Percentiles rank a stretch among this genome's conserved stretches.
Evolutionary conservation across 2,888 invertebrate species (phyloP).

Genomic region (Spodoptera littoralis): DNA sequence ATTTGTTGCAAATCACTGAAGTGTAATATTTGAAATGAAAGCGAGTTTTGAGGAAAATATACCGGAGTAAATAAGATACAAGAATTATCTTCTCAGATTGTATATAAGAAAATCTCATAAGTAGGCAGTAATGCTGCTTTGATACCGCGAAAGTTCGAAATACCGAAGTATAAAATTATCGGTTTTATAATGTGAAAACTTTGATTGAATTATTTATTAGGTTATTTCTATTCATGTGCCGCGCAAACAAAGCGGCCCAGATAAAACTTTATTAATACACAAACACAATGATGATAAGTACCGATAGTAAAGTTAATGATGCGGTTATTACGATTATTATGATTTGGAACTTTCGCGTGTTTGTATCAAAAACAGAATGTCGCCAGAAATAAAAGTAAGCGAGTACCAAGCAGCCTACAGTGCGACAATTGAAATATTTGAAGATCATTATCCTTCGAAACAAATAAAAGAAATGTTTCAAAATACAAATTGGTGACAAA

Average conservation of each 20-base stretch:
- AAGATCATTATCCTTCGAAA: conserved; percentile 18
- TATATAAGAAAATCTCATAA: conserved; percentile 62
- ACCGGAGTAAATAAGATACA: conserved; percentile 17
- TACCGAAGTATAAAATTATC: conserved; percentile 27
- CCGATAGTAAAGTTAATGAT: conserved; percentile 9
- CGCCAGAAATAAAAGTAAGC: conserved; percentile 70
- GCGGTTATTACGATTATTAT: conserved; percentile 9
- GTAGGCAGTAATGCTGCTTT: conserved; percentile 43
- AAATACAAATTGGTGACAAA: conserved; percentile 4
- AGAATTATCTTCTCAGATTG: conserved; percentile 49
- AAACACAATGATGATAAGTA: conserved; percentile 5
- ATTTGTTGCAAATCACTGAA: conserved; percentile 1
- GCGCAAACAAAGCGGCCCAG: conserved; percentile 16
- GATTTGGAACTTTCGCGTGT: conserved; percentile 44
- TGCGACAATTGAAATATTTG: conserved; percentile 31
- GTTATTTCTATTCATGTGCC: conserved; percentile 12
- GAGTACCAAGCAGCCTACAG: conserved; percentile 62
- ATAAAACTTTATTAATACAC: conserved; percentile 30
- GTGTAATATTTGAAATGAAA: conserved; percentile 10
- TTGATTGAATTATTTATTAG: conserved; percentile 34
- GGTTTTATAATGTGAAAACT: conserved; percentile 35
- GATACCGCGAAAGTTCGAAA: conserved; percentile 54
- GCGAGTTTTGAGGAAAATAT: conserved; percentile 13
- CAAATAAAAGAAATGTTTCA: neutral
- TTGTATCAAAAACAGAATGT: conserved; percentile 64